Conservation (phyloP, 2,888 invertebrate genomes). For the Ichneumoninae sp. region DNA sequence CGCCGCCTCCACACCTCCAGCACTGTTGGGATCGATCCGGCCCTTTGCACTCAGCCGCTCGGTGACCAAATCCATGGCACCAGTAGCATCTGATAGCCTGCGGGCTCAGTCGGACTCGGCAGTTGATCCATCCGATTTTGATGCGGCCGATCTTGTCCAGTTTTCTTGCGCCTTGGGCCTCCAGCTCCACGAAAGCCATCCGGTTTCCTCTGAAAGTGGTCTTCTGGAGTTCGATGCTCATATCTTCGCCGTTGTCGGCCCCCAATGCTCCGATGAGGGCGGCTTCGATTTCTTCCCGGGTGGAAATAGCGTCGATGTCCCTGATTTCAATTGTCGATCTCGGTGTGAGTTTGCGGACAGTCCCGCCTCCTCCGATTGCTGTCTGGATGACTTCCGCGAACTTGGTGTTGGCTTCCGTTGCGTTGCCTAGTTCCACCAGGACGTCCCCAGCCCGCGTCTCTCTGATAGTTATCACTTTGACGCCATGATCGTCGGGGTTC, state of each 20-base stretch:
- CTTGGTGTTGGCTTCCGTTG: not conserved
- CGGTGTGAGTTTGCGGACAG: constrained; percentile 19
- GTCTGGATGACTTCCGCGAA: constrained; percentile 17
- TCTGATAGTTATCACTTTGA: not conserved
- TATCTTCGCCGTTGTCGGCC: not conserved
- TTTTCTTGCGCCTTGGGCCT: not conserved
- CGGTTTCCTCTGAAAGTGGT: not conserved
- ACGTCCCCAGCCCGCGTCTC: constrained; percentile 5
- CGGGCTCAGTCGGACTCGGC: constrained; percentile 1
- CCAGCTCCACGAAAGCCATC: not conserved
- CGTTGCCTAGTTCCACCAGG: constrained; percentile 16
- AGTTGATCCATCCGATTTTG: constrained; percentile 11
- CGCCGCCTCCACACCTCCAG: not conserved
- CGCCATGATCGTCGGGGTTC: not conserved
- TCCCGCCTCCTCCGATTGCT: not conserved
- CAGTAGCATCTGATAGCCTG: constrained; percentile 13
- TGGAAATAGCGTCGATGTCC: constrained; percentile 29
- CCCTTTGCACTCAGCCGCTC: not conserved
- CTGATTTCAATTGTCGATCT: constrained; percentile 32
- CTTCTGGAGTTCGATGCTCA: constrained; percentile 5
- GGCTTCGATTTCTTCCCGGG: constrained; percentile 17
- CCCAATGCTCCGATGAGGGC: constrained; percentile 23
- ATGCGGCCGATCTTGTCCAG: not conserved
- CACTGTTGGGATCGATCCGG: not conserved
- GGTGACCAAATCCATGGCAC: not conserved